A percentile compares a stretch with the other conserved stretches of the same genome.
Conservation (phyloP, 2,113 vertebrate genomes). For the Pipa parva region DNA sequence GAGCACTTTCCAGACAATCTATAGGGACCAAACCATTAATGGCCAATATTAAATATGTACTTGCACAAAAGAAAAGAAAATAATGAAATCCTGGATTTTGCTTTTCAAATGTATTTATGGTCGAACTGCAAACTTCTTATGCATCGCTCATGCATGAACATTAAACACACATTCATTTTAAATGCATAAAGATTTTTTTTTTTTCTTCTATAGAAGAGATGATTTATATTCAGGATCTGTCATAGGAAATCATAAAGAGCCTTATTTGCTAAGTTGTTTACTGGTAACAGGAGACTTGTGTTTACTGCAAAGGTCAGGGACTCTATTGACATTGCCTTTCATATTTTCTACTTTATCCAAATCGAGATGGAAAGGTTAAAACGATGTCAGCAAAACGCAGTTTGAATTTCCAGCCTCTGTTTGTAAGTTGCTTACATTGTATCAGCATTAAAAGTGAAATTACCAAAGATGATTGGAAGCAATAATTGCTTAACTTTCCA, state of each 20-base stretch:
- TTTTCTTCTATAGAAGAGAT: conserved; percentile 18
- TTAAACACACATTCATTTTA: conserved; percentile 21
- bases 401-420: conserved; percentile 20
- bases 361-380: conserved; percentile 50
- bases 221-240: conserved; percentile 46
- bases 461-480: conserved; percentile 40
- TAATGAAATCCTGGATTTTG: conserved; percentile 6
- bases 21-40: no score
- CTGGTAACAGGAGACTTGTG: conserved; percentile 46
- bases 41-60: not conserved
- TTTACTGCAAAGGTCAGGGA: conserved; percentile 53
- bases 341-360: conserved; percentile 45
- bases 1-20: no score
- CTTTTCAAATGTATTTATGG: not conserved
- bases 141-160: conserved; percentile 13
- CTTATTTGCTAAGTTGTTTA: conserved; percentile 51
- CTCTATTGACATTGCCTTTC: conserved; percentile 41
- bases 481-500: conserved; percentile 32
- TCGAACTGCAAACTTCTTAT: conserved; percentile 33
- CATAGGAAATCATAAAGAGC: conserved; percentile 34
- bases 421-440: conserved; percentile 17
- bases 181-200: conserved; percentile 4
- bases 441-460: conserved; percentile 32
- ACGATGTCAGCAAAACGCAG: conserved; percentile 44
- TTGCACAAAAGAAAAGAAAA: not conserved